Base-by-base conservation (phyloP, 2,113 vertebrate species). In the Tupaia tana region DNA sequence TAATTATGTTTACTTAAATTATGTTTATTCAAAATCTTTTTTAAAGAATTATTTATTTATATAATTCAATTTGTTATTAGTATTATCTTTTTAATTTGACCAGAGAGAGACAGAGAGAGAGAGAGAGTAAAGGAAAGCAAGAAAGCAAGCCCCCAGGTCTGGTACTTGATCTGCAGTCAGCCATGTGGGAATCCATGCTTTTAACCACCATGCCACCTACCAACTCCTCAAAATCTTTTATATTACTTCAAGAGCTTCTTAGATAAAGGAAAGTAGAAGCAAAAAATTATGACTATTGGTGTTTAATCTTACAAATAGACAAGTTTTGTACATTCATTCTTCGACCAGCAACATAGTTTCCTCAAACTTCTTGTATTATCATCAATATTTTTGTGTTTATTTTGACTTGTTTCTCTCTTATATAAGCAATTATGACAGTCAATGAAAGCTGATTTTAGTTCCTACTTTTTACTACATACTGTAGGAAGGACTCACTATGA, bases 241-340 rank as follows among this genome's bases (percentile, higher is more conserved):
- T 86, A 69, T 69, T 6, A 78, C 43, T 92, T 90, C 24, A 83
- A 79, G 7, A 7, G 67, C 29, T 92, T 74, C 6, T 81, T 56
- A 15, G 6, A 6, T 74, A 63, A 94, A 79, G n/a, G 15, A 63
- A 87, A 14, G 31, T 1, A 52, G 3, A 73, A 6, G 12, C 7
- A 83, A 24, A 61, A 8, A 56, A 63, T 58, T 79, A 67, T 63
- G 14, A 19, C 12, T 64, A 56, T 18, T 56, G 10, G 25, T 19
- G 54, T 71, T 81, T 89, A 85, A 78, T 56, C 92, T 27, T 24
- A 94, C 79, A 90, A n/a, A 59, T 84, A 64, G 31, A 74, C 22
- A 85, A n/a, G 61, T 81, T 58, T 90, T 86, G 9, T 31, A 4
- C 2, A 56, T 73, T 5, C 0, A 87, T 79, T 13, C 4, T 14